Conservation (phyloP, 2,888 invertebrate species). For the Drosophila helvetica region DNA sequence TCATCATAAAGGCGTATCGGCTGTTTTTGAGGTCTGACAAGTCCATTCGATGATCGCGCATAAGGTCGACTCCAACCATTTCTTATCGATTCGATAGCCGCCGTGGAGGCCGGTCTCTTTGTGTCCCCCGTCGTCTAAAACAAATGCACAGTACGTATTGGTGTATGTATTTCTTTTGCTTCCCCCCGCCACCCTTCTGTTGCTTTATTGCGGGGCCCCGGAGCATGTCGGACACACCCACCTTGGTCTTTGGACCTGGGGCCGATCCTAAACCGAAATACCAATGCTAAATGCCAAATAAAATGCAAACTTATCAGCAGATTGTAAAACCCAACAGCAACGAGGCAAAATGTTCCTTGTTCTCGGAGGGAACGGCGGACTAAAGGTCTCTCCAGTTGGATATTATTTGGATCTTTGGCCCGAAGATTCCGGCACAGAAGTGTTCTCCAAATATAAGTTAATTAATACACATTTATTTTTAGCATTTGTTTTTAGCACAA, state of each 20-base stretch:
- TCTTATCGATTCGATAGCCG: too few relatives aligned
- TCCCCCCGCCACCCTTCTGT: too few relatives aligned
- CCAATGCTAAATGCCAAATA: slow-evolving; percentile 35
- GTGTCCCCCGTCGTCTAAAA: too few relatives aligned
- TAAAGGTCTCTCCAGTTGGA: slow-evolving; percentile 23
- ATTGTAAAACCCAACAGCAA: slow-evolving; percentile 43
- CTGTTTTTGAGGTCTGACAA: too few relatives aligned
- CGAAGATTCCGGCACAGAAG: neutral
- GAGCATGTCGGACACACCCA: slow-evolving; percentile 58
- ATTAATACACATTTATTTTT: slow-evolving; percentile 8
- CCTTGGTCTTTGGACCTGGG: slow-evolving; percentile 59
- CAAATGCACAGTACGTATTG: too few relatives aligned
- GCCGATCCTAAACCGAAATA: slow-evolving; percentile 1
- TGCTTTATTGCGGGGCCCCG: slow-evolving; percentile 16
- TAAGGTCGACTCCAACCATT: too few relatives aligned
- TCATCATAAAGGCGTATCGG: too few relatives aligned
- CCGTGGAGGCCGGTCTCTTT: too few relatives aligned
- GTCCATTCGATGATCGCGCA: too few relatives aligned
- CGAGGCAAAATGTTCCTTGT: neutral
- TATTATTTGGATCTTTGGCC: neutral
- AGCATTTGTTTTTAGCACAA: neutral
- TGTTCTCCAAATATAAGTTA: neutral
- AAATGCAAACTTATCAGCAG: slow-evolving; percentile 50
- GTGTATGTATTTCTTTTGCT: slow-evolving; percentile 1
- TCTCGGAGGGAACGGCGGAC: neutral